Evolutionary conservation across 92 coral and sea anemone species (phyloP), one percentile per base, ranked within the genome.

Genomic region (Pocillopora meandrina): DNA sequence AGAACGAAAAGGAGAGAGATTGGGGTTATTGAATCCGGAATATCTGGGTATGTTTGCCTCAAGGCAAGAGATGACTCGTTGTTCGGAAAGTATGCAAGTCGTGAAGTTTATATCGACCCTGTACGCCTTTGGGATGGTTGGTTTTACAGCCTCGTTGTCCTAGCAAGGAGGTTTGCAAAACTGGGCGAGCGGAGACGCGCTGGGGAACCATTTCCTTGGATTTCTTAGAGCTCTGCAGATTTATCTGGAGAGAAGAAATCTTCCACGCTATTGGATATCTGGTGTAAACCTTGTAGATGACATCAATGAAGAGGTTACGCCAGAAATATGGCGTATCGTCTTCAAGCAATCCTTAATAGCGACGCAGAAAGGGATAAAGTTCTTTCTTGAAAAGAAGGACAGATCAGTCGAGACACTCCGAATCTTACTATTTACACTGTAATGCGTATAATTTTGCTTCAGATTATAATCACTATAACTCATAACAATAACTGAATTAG

Each of bases 41-140:
- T 78, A 10, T 88, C 90, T 34, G 94, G 92, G 15, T 93, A 86
- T 91, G 92, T 31, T n/a, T 68, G 80, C 18, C 77, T 93, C 26
- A 89, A 77, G 80, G 93, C 77, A 7, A n/a, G 61, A 2, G 76
- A 84, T 18, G 76, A 65, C 21, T 64, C 86, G 12, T n/a, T 84
- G 5, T 74, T 90, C 18, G 70, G 58, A 65, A 69, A 74, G 60
- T 91, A 69, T 69, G 76, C 91, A 15, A 79, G 60, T 72, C 12
- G 56, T 7, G 89, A 70, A 15, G 83, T 84, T 19, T 87, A 80
- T 56, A 71, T 93, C 47, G 64, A 58, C 47, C 89, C 93, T 8
- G 90, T 77, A 62, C 83, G 78, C 11, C 71, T 93, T 52, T 88
- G 73, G 18, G 56, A 71, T 23, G 61, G 75, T 21, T 93, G 97